These are phyloP conservation scores for Dascillus cervinus DNA, from an alignment of 2,888 invertebrate species.

Conservation along the genomic window DNA sequence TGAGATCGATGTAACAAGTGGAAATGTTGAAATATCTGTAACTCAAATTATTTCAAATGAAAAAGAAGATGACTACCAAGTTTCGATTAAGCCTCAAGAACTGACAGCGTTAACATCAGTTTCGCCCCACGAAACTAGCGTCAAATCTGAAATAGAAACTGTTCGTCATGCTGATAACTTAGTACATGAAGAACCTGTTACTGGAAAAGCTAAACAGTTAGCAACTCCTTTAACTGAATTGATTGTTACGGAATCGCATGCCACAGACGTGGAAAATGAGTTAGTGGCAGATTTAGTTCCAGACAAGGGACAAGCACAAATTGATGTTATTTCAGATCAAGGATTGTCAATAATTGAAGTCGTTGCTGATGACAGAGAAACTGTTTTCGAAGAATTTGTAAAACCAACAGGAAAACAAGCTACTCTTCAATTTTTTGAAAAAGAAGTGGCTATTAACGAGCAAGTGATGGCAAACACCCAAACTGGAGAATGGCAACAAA, in stretches of 20 bases:
- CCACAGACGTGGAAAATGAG: conserved; percentile 48
- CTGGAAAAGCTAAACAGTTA: conserved; percentile 45
- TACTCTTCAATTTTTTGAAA: conserved; percentile 44
- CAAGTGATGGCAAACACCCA: conserved; percentile 41
- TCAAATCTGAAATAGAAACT: conserved; percentile 43
- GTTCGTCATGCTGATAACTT: conserved; percentile 42
- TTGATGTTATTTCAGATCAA: conserved; percentile 51
- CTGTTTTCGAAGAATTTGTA: conserved; percentile 38
- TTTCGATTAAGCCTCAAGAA: conserved; percentile 34
- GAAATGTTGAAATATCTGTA: conserved; percentile 37
- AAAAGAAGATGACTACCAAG: conserved; percentile 41
- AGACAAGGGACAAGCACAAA: conserved; percentile 46
- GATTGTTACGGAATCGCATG: conserved; percentile 46
- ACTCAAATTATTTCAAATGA: conserved; percentile 41
- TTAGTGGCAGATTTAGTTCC: conserved; percentile 46
- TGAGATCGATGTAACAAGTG: conserved; percentile 30
- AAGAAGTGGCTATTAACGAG: conserved; percentile 47
- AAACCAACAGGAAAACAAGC: conserved; percentile 46
- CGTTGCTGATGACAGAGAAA: conserved; percentile 46
- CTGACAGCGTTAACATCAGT: conserved; percentile 41
- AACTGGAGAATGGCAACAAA: conserved; percentile 42
- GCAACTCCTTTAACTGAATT: conserved; percentile 46
- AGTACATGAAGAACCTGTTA: conserved; percentile 36
- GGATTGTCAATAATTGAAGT: conserved; percentile 55
- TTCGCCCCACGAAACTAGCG: conserved; percentile 42